phyloP scores from a whole-genome alignment of 2,797 vertebrate genomes.

The Lateolabrax maculatus region DNA sequence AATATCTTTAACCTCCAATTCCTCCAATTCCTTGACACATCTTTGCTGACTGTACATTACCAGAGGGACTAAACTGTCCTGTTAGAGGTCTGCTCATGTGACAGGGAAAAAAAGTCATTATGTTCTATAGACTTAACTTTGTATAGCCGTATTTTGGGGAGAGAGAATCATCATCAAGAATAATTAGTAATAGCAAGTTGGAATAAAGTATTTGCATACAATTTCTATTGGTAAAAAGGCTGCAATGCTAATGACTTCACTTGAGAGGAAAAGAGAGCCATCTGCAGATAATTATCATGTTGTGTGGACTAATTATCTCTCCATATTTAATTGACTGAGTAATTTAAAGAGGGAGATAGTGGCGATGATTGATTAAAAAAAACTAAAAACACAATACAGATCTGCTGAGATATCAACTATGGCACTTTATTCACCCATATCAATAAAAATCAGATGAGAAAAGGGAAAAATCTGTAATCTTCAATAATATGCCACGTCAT shows the following conservation, averaged over 20 bases:
- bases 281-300: conserved; percentile 55
- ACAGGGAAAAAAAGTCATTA: not conserved
- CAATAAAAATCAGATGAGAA: not conserved
- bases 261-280: conserved; percentile 44
- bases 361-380: conserved; percentile 17
- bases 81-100: conserved; percentile 9
- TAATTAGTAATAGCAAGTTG: conserved; percentile 15
- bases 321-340: conserved; percentile 53
- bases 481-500: not conserved
- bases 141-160: not conserved
- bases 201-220: conserved; percentile 35
- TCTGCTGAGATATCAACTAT: not conserved
- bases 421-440: not conserved
- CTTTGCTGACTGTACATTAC: conserved; percentile 31
- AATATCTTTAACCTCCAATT: conserved; percentile 10
- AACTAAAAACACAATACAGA: conserved; percentile 5
- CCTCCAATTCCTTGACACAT: not conserved
- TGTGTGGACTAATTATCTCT: conserved; percentile 59
- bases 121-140: not conserved
- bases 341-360: conserved; percentile 21
- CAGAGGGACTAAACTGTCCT: conserved; percentile 11
- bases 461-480: not conserved
- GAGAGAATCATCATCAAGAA: conserved; percentile 13
- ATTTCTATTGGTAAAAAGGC: conserved; percentile 18
- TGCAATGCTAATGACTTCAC: conserved; percentile 34